A percentile compares a stretch with the other conserved stretches of the same genome.
These are phyloP conservation scores for Bombus superbus DNA, from an alignment of 1,140 invertebrate genomes.

Conservation along the genomic window DNA sequence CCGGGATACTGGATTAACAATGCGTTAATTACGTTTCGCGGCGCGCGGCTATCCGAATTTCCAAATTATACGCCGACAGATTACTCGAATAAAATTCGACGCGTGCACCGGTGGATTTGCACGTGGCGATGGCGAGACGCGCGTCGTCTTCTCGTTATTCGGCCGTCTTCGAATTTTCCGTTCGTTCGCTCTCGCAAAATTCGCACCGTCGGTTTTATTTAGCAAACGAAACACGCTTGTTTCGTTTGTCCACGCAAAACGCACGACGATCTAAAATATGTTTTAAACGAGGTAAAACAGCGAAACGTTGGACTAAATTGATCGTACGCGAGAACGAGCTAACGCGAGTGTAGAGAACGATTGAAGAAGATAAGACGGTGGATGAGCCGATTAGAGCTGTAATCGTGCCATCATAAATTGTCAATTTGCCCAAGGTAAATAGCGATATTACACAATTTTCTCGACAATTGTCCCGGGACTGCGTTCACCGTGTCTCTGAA, in stretches of 20 bases:
- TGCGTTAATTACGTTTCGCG: slow-evolving; percentile 78
- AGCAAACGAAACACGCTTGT: neutral
- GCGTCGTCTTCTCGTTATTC: neutral
- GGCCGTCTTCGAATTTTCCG: neutral
- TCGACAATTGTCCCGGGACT: slow-evolving; percentile 7
- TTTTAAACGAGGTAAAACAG: neutral
- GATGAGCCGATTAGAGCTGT: slow-evolving; percentile 20
- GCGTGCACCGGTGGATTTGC: slow-evolving; percentile 71
- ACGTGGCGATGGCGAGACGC: slow-evolving; percentile 61
- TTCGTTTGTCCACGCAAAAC: neutral
- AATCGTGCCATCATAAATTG: slow-evolving; percentile 34
- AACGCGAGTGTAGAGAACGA: neutral
- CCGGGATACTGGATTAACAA: slow-evolving; percentile 76
- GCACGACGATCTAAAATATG: neutral
- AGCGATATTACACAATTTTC: slow-evolving; percentile 35
- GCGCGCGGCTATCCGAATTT: slow-evolving; percentile 65
- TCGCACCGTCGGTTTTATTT: rapidly evolving
- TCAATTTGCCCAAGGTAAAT: slow-evolving; percentile 36
- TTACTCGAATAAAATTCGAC: slow-evolving; percentile 78
- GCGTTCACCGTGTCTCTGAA: neutral
- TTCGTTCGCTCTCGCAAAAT: neutral
- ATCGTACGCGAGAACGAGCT: neutral
- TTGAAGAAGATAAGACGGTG: neutral
- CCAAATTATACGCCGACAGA: slow-evolving; percentile 76
- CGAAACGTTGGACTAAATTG: neutral